Evolutionary conservation across 2,888 invertebrate species (phyloP).

Genomic region (Erebia ligea): DNA sequence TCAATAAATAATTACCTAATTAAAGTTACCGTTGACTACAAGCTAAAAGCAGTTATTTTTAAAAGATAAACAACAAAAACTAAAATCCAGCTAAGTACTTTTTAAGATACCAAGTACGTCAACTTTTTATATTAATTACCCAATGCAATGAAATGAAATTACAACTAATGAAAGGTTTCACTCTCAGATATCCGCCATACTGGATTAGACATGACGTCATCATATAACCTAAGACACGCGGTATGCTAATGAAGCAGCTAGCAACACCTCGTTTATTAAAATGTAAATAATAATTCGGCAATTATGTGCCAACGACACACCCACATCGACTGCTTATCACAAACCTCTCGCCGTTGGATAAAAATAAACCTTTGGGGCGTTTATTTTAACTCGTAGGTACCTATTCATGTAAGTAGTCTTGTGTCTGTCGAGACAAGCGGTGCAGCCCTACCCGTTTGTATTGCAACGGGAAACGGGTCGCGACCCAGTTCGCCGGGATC

Average conservation of each 20-base stretch:
- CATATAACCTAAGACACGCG: not conserved
- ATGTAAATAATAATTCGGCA: not conserved
- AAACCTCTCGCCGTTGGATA: not conserved
- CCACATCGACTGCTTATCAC: not conserved
- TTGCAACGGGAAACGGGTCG: constrained; percentile 79
- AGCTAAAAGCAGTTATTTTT: not conserved
- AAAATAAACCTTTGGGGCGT: not conserved
- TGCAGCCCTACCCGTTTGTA: constrained; percentile 63
- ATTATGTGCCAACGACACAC: not conserved
- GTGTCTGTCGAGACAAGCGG: constrained; percentile 46
- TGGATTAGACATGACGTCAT: not conserved
- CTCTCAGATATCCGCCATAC: not conserved
- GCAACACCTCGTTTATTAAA: not conserved
- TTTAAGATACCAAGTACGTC: not conserved
- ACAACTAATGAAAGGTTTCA: too few species aligned
- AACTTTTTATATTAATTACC: too few species aligned
- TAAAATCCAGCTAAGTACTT: not conserved
- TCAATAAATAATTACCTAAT: constrained; percentile 1
- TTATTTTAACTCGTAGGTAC: not conserved
- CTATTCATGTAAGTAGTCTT: constrained; percentile 32
- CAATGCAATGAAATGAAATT: too few species aligned
- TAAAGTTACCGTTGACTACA: not conserved
- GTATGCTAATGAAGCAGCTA: not conserved
- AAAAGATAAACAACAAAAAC: not conserved
- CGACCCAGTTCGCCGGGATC: constrained; percentile 79